Percentiles rank a stretch among this genome's conserved stretches.
phyloP scores from a whole-genome alignment of 2,888 invertebrate genomes.

The Andrena minutula region DNA sequence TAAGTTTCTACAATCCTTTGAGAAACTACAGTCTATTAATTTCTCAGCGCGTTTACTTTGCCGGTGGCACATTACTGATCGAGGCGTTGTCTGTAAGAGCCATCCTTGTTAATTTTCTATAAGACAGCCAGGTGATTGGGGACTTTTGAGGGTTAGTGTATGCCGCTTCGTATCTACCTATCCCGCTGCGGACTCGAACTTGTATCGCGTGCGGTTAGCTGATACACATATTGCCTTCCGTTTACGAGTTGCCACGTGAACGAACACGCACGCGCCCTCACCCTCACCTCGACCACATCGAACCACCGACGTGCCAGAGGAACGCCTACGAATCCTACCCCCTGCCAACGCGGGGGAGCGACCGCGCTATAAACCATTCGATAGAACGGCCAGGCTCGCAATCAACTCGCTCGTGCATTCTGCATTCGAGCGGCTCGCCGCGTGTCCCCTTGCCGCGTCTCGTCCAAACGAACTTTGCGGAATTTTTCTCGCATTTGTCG shows the following conservation, averaged over 20 bases:
- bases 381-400: conserved; percentile 49
- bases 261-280: conserved; percentile 31
- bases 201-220: conserved; percentile 62
- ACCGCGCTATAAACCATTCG: conserved; percentile 52
- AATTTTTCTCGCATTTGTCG: neutral
- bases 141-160: neutral
- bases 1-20: too few species aligned
- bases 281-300: neutral
- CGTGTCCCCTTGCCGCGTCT: neutral
- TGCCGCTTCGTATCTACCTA: neutral
- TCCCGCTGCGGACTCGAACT: conserved; percentile 21
- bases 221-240: conserved; percentile 66
- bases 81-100: neutral
- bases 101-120: neutral
- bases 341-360: neutral
- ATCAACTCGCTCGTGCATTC: conserved; percentile 64
- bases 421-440: conserved; percentile 32
- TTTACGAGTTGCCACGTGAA: conserved; percentile 54
- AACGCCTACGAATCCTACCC: conserved; percentile 1
- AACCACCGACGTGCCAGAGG: neutral
- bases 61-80: too few species aligned
- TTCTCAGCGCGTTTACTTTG: too few species aligned
- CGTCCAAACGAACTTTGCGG: neutral
- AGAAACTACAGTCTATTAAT: too few species aligned
- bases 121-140: neutral